Evolutionary conservation across 2,888 invertebrate species (phyloP).

Genomic region (Bombyx huttoni): DNA sequence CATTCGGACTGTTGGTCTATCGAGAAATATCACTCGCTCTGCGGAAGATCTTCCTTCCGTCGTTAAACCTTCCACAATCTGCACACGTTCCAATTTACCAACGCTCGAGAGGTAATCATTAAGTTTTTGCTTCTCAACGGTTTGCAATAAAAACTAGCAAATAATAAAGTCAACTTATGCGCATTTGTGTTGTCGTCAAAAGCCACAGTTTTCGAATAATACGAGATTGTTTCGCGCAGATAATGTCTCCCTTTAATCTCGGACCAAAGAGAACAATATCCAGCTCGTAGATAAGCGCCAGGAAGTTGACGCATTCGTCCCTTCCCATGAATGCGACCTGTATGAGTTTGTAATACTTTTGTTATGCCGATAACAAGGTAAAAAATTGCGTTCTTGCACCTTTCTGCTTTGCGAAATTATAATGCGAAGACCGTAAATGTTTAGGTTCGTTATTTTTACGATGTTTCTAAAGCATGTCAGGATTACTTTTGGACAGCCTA

Average conservation of each 20-base stretch:
- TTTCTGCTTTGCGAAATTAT: slow-evolving; percentile 6
- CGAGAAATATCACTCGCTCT: too few relatives aligned
- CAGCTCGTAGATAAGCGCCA: slow-evolving; percentile 12
- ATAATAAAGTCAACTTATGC: background rate
- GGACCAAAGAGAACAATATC: slow-evolving; percentile 28
- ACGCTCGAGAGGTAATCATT: too few relatives aligned
- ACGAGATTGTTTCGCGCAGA: slow-evolving; percentile 22
- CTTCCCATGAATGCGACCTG: slow-evolving; percentile 30
- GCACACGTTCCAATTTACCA: too few relatives aligned
- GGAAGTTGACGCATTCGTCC: slow-evolving; percentile 57
- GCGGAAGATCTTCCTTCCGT: too few relatives aligned
- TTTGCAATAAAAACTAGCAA: background rate
- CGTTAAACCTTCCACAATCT: too few relatives aligned
- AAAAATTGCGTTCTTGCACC: slow-evolving; percentile 9
- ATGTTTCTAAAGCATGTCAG: too few relatives aligned
- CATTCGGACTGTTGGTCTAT: too few relatives aligned
- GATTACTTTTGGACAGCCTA: too few relatives aligned
- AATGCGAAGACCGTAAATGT: too few relatives aligned
- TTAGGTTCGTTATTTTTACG: too few relatives aligned
- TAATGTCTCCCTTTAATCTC: slow-evolving; percentile 38
- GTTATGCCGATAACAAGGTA: slow-evolving; percentile 38
- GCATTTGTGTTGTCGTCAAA: slow-evolving; percentile 6
- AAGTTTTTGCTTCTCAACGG: background rate
- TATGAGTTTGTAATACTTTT: slow-evolving; percentile 36
- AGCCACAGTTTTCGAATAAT: background rate